phyloP scores from a whole-genome alignment of 2,113 vertebrate species.

The Lynx canadensis region DNA sequence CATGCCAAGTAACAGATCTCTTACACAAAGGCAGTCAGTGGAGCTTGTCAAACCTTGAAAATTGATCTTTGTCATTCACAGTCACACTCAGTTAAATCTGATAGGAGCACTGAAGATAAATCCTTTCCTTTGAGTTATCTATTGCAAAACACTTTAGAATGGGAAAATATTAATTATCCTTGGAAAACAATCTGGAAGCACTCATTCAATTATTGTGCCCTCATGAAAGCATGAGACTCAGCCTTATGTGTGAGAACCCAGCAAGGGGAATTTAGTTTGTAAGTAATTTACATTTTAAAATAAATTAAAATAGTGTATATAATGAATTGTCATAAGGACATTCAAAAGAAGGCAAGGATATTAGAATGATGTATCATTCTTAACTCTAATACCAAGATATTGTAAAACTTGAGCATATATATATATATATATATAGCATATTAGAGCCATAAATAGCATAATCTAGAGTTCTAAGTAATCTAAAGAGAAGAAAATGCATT shows the following conservation, averaged over 20 bases:
- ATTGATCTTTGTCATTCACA: slow-evolving; percentile 25
- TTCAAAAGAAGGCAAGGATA: not conserved
- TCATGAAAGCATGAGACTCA: not conserved
- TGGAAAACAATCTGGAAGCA: not conserved
- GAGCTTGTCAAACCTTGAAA: slow-evolving; percentile 16
- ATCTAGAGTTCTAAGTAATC: not conserved
- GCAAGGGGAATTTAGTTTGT: not conserved
- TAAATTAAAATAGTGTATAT: not conserved
- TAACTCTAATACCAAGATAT: not conserved
- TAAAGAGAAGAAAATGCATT: not conserved
- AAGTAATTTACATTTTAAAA: not conserved
- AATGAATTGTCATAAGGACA: not conserved
- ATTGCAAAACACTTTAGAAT: not conserved
- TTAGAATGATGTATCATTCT: not conserved
- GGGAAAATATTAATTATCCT: not conserved
- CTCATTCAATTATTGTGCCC: not conserved
- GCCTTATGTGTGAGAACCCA: not conserved
- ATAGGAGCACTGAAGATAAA: not conserved
- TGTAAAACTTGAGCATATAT: not conserved
- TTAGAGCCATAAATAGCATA: not conserved
- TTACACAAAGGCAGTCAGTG: not conserved
- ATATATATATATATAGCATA: not conserved
- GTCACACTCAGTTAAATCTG: not conserved
- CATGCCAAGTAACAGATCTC: not conserved
- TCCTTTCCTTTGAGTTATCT: not conserved